Evolutionary conservation across 2,797 vertebrate species (phyloP).

Genomic region (Nyctalus aviator): DNA sequence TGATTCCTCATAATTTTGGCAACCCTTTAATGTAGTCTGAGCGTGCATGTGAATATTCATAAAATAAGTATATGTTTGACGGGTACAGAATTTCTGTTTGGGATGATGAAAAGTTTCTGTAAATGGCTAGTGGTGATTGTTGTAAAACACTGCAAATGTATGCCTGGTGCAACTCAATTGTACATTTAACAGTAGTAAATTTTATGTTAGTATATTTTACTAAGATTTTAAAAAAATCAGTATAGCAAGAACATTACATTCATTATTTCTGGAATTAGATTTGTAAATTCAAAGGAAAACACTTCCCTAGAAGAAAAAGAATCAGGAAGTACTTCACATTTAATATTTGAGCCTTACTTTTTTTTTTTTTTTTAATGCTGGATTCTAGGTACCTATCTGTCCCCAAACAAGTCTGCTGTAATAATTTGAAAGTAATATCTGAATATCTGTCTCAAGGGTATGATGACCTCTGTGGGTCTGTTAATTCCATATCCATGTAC

Average conservation of each 20-base stretch:
- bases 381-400: conserved; percentile 21
- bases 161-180: neutral
- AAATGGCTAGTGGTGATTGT: neutral
- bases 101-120: conserved; percentile 7
- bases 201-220: neutral
- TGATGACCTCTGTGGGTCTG: conserved; percentile 66
- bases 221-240: neutral
- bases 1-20: conserved; percentile 20
- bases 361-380: neutral
- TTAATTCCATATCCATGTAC: conserved; percentile 73
- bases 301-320: neutral
- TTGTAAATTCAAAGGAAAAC: neutral
- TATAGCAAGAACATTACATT: conserved; percentile 41
- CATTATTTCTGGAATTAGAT: conserved; percentile 38
- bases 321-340: conserved; percentile 39
- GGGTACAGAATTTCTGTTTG: neutral
- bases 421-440: conserved; percentile 66
- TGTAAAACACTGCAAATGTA: neutral
- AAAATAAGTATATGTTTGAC: conserved; percentile 61
- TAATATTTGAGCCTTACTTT: conserved; percentile 3
- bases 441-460: conserved; percentile 71
- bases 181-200: neutral
- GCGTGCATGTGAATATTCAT: conserved; percentile 73
- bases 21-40: conserved; percentile 54
- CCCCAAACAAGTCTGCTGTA: conserved; percentile 27